phyloP scores from a whole-genome alignment of 2,113 vertebrate species.

The Dicrurus megarhynchus region DNA sequence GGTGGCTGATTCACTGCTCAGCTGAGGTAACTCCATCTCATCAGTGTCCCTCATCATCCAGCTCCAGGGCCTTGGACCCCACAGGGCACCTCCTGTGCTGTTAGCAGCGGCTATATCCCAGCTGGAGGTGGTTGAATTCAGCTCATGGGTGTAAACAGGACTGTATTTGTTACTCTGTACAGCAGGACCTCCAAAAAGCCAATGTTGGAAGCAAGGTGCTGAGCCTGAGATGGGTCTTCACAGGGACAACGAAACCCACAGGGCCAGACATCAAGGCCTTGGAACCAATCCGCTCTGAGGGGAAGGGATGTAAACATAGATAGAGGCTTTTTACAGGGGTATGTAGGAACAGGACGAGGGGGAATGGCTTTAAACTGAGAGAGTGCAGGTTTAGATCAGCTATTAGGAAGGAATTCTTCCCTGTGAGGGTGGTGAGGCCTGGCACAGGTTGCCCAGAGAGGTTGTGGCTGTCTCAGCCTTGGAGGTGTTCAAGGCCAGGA shows the following conservation, averaged over 20 bases:
- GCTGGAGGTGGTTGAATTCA: background rate
- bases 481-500: background rate
- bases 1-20: background rate
- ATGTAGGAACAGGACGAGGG: background rate
- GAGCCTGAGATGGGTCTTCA: background rate
- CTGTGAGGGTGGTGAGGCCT: background rate
- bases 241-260: background rate
- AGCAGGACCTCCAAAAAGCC: background rate
- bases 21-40: background rate
- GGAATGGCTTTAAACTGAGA: background rate
- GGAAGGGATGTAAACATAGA: background rate
- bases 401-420: background rate
- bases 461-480: background rate
- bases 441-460: background rate
- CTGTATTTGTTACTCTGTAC: rapidly evolving
- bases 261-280: background rate
- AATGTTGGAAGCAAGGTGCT: background rate
- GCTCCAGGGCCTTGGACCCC: background rate
- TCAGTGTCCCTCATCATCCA: background rate
- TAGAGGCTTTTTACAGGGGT: background rate
- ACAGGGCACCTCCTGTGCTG: rapidly evolving
- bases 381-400: background rate
- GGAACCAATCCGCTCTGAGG: background rate
- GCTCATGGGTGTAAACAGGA: background rate
- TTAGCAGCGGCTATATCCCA: background rate